These are phyloP conservation scores for Nematostella vectensis DNA, from an alignment of 92 coral and sea anemone genomes.

Conservation along the genomic window DNA sequence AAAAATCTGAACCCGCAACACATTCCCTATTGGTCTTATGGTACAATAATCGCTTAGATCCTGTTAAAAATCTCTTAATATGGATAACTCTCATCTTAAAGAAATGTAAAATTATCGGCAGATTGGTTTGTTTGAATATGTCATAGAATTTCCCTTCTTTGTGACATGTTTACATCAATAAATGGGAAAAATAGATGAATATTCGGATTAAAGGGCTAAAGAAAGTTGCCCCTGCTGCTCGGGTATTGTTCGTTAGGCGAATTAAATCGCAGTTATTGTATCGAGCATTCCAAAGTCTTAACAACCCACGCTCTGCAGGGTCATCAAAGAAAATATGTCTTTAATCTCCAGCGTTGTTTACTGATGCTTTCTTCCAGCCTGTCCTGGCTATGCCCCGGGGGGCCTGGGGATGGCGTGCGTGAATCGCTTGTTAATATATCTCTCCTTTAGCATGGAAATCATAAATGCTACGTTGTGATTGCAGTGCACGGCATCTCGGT, in stretches of 20 bases:
- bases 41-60: too few relatives aligned
- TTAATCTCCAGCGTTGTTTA: constrained; percentile 31
- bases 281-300: neutral
- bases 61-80: too few relatives aligned
- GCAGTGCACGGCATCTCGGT: too few relatives aligned
- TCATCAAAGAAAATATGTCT: constrained; percentile 12
- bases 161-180: constrained; percentile 7
- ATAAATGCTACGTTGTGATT: too few relatives aligned
- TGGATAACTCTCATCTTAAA: too few relatives aligned
- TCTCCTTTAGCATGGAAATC: too few relatives aligned
- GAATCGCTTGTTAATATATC: constrained; percentile 25
- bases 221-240: neutral
- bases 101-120: too few relatives aligned
- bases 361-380: constrained; percentile 21
- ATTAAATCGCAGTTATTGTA: neutral
- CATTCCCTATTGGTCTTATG: too few relatives aligned
- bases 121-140: too few relatives aligned
- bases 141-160: too few relatives aligned
- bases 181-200: neutral
- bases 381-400: constrained; percentile 16
- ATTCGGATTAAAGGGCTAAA: neutral
- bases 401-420: constrained; percentile 16
- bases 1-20: too few relatives aligned
- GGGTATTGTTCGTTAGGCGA: neutral
- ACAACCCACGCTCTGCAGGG: constrained; percentile 22